Evolutionary conservation across 2,797 vertebrate genomes (phyloP).

Genomic region (Chaetophractus vellerosus): DNA sequence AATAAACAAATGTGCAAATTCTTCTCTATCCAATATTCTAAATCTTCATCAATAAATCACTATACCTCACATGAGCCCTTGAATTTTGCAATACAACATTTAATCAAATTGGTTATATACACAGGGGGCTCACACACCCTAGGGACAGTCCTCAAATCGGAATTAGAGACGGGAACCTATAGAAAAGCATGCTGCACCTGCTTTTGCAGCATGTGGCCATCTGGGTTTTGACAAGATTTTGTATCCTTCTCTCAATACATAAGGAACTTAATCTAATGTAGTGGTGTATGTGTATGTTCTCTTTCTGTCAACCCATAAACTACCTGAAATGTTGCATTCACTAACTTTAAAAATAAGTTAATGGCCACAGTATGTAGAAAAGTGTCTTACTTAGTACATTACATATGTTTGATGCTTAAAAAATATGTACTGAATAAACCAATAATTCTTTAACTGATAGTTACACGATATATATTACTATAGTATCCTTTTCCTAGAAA

Average conservation of each 20-base stretch:
- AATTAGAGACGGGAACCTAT: not conserved
- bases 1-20: not conserved
- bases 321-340: not conserved
- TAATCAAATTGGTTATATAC: not conserved
- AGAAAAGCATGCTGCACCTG: not conserved
- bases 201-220: not conserved
- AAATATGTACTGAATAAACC: slow-evolving; percentile 6
- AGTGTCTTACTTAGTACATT: not conserved
- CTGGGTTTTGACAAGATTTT: not conserved
- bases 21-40: not conserved
- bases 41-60: not conserved
- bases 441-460: not conserved
- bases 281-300: not conserved
- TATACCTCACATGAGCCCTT: not conserved
- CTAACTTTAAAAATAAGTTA: not conserved
- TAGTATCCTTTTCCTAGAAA: slow-evolving; percentile 53
- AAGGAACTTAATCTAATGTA: not conserved
- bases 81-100: not conserved
- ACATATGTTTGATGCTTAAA: not conserved
- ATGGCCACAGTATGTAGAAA: not conserved
- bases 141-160: not conserved
- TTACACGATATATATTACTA: not conserved
- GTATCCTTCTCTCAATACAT: not conserved
- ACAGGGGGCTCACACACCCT: not conserved
- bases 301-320: slow-evolving; percentile 17